phyloP scores from a whole-genome alignment of 2,113 vertebrate species.

The Muscicapa adusta region DNA sequence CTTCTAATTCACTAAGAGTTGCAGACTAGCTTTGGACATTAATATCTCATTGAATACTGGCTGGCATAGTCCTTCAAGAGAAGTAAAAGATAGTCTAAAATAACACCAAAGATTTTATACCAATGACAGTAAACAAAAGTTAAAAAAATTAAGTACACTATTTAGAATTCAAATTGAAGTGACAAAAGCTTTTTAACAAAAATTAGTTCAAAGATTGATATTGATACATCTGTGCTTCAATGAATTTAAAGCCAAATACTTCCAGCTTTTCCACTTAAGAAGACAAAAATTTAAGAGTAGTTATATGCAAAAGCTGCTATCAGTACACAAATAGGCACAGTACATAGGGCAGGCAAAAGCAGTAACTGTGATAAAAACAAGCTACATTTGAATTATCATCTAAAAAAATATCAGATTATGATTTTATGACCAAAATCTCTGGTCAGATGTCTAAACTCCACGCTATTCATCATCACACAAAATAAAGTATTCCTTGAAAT shows the following conservation, averaged over 20 bases:
- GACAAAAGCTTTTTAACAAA: not conserved
- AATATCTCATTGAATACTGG: not conserved
- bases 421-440: not conserved
- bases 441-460: not conserved
- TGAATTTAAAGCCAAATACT: not conserved
- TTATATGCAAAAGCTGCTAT: not conserved
- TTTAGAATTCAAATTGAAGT: not conserved
- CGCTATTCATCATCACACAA: not conserved
- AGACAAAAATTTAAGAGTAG: not conserved
- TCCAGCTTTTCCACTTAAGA: not conserved
- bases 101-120: not conserved
- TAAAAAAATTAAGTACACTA: not conserved
- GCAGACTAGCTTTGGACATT: not conserved
- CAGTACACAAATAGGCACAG: not conserved
- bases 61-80: not conserved
- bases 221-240: not conserved
- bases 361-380: not conserved
- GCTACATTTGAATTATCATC: not conserved
- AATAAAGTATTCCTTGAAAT: not conserved
- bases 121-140: not conserved
- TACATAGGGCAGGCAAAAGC: not conserved
- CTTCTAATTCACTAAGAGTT: not conserved
- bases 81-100: not conserved
- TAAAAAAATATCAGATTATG: not conserved
- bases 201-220: not conserved